Base-by-base conservation (phyloP, 2,113 vertebrate genomes). In the Budorcas taxicolor region DNA sequence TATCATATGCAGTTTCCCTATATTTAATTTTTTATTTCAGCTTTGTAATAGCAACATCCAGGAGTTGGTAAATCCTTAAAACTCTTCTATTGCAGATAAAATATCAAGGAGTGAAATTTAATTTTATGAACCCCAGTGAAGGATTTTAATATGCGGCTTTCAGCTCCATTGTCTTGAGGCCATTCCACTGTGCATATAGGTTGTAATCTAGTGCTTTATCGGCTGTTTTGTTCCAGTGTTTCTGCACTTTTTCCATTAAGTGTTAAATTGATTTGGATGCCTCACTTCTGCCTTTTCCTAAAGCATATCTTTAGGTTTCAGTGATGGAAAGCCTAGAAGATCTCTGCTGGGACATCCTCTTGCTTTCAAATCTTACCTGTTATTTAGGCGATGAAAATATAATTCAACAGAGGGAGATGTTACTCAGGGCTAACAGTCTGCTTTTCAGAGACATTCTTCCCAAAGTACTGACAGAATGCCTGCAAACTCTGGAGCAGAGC, bases 91-190 rank as follows among this genome's bases (percentile, higher is more conserved):
- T 76, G 64, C 92, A 92, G 36, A 93, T 92, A 97, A 83, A 97
- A 88, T 92, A 95, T 88, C 95, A 97, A 96, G 76, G 40, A 97
- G 94, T 91, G 89, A 97, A 64, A 31, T 96, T 83, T 95, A 97
- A 96, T 90, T 97, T 93, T 91, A 95, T 76, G 95, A 98, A 74
- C 64, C 0, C 85, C 47, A 57, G 67, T 47, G 21, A 97, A 95
- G 90, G 96, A 95, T 83, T 98, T 81, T 91, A 97, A 85, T 81
- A 88, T 94, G 95, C 95, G 82, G 83, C 94, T 98, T 94, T 93
- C n/a, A 86, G 62, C 97, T 95, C 93, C 98, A 93, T 83, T 98
- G 92, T 95, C 97, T 91, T 92, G 74, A 97, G 91, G 62, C 52
- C 78, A 87, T 91, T 97, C 97, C 67, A 88, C 50, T 80, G 45